A percentile compares a stretch with the other conserved stretches of the same genome.
Conservation (phyloP, 2,113 vertebrate species). For the Todiramphus chloris region DNA sequence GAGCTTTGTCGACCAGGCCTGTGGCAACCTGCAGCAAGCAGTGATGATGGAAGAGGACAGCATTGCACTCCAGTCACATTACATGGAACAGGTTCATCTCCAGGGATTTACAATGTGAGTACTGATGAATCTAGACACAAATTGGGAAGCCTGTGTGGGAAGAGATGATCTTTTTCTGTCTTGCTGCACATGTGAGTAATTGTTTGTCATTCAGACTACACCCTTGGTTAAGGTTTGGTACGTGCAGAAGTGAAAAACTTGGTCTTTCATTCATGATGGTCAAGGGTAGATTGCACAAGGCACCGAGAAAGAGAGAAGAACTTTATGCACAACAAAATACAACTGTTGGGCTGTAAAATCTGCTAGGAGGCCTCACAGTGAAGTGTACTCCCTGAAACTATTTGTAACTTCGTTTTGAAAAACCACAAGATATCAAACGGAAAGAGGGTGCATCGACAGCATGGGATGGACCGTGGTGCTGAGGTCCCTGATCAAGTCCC, state of each 20-base stretch:
- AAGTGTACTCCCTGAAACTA: not conserved
- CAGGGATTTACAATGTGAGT: not conserved
- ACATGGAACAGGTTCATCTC: not conserved
- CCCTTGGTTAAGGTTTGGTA: not conserved
- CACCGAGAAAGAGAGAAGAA: not conserved
- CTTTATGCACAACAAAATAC: not conserved
- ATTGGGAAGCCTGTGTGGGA: not conserved
- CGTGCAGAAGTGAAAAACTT: not conserved
- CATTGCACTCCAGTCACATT: not conserved
- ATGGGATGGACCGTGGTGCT: not conserved
- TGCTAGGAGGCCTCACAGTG: not conserved
- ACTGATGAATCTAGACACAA: fast-evolving
- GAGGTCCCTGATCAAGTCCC: not conserved
- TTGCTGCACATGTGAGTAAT: fast-evolving
- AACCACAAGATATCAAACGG: fast-evolving
- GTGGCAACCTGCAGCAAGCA: not conserved
- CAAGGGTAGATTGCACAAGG: not conserved
- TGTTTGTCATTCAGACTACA: not conserved
- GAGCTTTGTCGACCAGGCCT: not conserved
- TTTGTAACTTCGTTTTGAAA: not conserved
- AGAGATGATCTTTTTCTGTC: not conserved
- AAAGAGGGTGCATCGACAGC: not conserved
- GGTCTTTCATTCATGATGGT: not conserved
- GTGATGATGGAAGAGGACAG: not conserved
- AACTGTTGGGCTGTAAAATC: not conserved